Evolutionary conservation across 2,113 vertebrate species (phyloP).

Genomic region (Mustela lutreola): DNA sequence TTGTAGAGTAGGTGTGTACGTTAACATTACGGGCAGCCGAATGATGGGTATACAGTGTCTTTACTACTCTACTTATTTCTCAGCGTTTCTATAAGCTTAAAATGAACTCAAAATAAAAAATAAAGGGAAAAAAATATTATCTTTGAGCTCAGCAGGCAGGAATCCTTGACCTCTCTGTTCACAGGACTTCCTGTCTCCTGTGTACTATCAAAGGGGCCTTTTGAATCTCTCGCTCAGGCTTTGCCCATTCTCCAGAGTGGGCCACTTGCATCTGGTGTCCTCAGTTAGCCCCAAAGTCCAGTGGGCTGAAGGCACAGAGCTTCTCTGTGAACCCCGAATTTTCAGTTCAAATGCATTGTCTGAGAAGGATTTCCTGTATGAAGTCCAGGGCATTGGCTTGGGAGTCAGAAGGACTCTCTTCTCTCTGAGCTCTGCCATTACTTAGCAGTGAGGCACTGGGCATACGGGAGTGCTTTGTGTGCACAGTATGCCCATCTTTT

Average conservation of each 20-base stretch:
- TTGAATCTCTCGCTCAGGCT: neutral
- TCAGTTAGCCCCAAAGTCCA: neutral
- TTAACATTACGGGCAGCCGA: neutral
- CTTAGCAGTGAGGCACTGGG: accelerated
- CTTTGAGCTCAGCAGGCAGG: neutral
- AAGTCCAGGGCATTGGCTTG: neutral
- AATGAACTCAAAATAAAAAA: neutral
- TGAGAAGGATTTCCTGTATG: neutral
- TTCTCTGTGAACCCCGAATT: neutral
- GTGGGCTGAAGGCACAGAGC: neutral
- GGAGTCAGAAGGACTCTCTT: neutral
- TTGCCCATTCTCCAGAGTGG: neutral
- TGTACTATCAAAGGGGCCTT: neutral
- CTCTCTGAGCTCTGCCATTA: neutral
- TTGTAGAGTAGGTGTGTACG: neutral
- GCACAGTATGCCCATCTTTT: neutral
- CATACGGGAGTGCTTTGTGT: neutral
- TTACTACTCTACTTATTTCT: neutral
- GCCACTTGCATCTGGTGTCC: neutral
- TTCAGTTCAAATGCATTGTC: neutral
- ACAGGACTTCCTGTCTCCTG: neutral
- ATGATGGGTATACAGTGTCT: neutral
- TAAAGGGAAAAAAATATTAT: neutral
- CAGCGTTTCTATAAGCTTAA: neutral
- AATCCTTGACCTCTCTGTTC: neutral